Base-by-base conservation (phyloP, 2,113 vertebrate species). In the Fulmarus glacialis region DNA sequence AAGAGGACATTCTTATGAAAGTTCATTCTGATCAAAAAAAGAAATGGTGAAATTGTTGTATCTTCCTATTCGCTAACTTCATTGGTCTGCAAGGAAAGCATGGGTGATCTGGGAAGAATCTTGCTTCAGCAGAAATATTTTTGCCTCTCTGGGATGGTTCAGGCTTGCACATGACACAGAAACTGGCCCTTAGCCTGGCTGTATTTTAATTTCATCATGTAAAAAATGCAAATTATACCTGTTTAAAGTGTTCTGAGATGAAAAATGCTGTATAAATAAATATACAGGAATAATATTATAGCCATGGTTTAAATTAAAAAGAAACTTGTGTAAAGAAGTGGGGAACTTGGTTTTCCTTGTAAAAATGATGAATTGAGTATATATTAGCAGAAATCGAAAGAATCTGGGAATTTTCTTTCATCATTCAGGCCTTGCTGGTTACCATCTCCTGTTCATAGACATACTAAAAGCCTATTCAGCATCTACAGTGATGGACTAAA, bases 361-460 rank as follows among this genome's bases (percentile, higher is more conserved):
- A 52, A 78, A 97, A 97, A 52, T 86, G 80, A 89, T 53, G 8
- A 83, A 77, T 34, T 82, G 92, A 89, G 64, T 96, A 92, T 84
- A 83, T 94, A 97, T 95, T 94, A 79, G 27, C 36, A 82, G 75
- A 97, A 93, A 95, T 86, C 30, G 82, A 91, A 95, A 87, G 82
- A 89, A 91, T 95, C 91, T 84, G 50, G 58, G 66, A 90, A 59
- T 34, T 68, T 89, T 96, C 66, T 94, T 91, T 95, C 86, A 92
- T 97, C 95, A 97, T 96, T 96, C 89, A 96, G 64, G 56, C 71
- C 58, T 96, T 95, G 58, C 85, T 97, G 62, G 94, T 95, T 93
- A 91, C 45, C 36, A 29, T 90, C 20, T 80, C 22, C 63, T 63
- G 63, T 78, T 98, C 94, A 86, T 11, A 94, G 48, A 67, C 2